These are phyloP conservation scores for Octodon degus DNA, from an alignment of 2,113 vertebrate species.

Conservation along the genomic window DNA sequence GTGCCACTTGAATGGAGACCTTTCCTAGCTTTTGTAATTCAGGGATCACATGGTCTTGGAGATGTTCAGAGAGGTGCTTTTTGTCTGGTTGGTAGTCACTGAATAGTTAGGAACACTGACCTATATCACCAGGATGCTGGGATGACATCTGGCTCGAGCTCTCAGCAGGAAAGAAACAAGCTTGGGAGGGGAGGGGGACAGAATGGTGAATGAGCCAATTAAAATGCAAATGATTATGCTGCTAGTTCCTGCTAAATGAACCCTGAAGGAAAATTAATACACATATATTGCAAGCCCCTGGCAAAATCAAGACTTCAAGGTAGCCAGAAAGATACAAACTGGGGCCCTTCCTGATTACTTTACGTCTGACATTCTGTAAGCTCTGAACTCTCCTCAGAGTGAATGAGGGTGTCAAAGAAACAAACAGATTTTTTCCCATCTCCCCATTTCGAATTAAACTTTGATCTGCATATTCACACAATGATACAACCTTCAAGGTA, in stretches of 20 bases:
- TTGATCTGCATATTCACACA: not conserved
- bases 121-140: not conserved
- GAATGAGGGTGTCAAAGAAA: not conserved
- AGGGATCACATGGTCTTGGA: not conserved
- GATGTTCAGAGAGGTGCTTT: not conserved
- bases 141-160: slow-evolving; percentile 47
- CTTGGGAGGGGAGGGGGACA: not conserved
- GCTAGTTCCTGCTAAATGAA: slow-evolving; percentile 65
- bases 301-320: slow-evolving; percentile 51
- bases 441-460: not conserved
- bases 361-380: not conserved
- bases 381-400: not conserved
- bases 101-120: not conserved
- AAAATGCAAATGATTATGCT: slow-evolving; percentile 69
- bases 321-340: slow-evolving; percentile 39
- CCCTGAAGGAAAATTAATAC: slow-evolving; percentile 66
- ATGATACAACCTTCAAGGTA: not conserved
- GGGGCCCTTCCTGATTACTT: not conserved
- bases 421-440: not conserved
- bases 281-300: not conserved
- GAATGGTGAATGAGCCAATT: slow-evolving; percentile 45
- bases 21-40: not conserved
- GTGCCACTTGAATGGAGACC: not conserved
- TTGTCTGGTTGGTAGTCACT: not conserved
- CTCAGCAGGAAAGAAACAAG: not conserved